Evolutionary conservation across 1,140 invertebrate species (phyloP).

Genomic region (Drosophila navojoa): DNA sequence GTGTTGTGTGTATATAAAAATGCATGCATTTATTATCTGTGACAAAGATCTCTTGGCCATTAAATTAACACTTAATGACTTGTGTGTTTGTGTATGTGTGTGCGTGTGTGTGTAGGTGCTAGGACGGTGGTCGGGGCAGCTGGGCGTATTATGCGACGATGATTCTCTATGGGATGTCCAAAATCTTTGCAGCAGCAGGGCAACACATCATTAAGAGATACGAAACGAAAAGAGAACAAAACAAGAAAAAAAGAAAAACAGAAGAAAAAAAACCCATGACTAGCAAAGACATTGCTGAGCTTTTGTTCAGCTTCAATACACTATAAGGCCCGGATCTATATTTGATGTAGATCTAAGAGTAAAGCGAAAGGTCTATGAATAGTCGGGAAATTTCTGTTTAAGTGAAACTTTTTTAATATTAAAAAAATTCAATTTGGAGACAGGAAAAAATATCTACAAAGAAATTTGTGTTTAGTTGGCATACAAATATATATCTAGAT

Average conservation of each 20-base stretch:
- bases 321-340: conserved; percentile 15
- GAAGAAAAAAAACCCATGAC: conserved; percentile 27
- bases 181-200: conserved; percentile 53
- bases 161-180: conserved; percentile 65
- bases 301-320: conserved; percentile 39
- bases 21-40: conserved; percentile 79
- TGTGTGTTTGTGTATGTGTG: conserved; percentile 57
- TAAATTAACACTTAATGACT: conserved; percentile 82
- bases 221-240: conserved; percentile 30
- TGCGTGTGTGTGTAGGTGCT: conserved; percentile 57
- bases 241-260: background rate
- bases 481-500: too few relatives aligned
- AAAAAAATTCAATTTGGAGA: background rate
- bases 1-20: conserved; percentile 54
- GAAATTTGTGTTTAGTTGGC: too few relatives aligned
- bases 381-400: too few relatives aligned
- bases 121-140: conserved; percentile 22
- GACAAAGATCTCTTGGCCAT: conserved; percentile 81
- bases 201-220: conserved; percentile 79
- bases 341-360: conserved; percentile 10
- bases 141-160: conserved; percentile 49
- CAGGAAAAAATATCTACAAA: too few relatives aligned
- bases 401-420: background rate
- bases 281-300: conserved; percentile 38
- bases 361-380: background rate